A percentile compares a stretch with the other conserved stretches of the same genome.
Evolutionary conservation across 1,140 invertebrate genomes (phyloP).

Genomic region (Penaeus chinensis): DNA sequence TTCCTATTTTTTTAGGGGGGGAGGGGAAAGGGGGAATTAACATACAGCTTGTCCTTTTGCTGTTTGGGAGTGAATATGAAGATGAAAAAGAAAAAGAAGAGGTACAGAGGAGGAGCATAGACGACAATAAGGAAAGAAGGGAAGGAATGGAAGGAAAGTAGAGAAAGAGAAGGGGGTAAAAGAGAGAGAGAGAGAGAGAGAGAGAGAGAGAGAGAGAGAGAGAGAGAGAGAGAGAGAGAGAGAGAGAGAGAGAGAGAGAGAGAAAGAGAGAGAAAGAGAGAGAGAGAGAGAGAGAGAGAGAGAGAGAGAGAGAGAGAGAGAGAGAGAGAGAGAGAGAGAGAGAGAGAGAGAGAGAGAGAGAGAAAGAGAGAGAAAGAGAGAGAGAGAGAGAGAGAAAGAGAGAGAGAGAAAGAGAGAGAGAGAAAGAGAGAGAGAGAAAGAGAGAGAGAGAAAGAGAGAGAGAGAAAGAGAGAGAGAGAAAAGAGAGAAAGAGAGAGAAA

Average conservation of each 20-base stretch:
- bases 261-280: slow-evolving; percentile 13
- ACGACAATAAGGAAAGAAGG: neutral
- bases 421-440: too few relatives aligned
- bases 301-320: neutral
- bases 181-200: slow-evolving; percentile 42
- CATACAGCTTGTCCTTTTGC: too few relatives aligned
- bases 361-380: neutral
- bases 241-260: slow-evolving; percentile 27
- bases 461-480: neutral
- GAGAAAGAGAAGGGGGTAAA: neutral
- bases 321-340: neutral
- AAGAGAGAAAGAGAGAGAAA: neutral
- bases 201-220: too few relatives aligned
- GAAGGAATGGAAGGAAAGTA: neutral
- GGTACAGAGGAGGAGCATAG: neutral
- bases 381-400: neutral
- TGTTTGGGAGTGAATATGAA: too few relatives aligned
- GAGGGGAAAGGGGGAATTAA: too few relatives aligned
- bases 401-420: neutral
- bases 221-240: too few relatives aligned
- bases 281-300: slow-evolving; percentile 28
- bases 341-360: neutral
- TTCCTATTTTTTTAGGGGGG: too few relatives aligned
- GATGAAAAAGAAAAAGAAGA: too few relatives aligned
- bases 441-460: neutral